Base-by-base conservation (phyloP, 1,140 invertebrate species). In the Brachionus koreanus region DNA sequence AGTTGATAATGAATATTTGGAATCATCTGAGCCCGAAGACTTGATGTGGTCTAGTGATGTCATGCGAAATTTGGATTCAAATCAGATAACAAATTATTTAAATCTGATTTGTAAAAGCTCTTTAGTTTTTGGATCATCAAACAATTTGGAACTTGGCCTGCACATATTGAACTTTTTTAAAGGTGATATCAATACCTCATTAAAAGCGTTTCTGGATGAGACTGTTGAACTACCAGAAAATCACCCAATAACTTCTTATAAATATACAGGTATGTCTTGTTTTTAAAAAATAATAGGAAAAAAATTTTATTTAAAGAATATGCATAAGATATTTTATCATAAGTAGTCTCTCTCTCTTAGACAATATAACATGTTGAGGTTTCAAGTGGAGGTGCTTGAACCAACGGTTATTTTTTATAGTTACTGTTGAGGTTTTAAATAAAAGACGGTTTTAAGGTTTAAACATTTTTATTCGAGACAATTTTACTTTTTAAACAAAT, bases 261-360 rank as follows among this genome's bases (percentile, higher is more conserved):
- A 83, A 43, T 84, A 84, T 52, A 61, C 81, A 46, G 82, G 83
- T 84, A 65, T 75, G 42, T 82, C 33, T 82, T 83, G 69, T 33
- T 84, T 29, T 49, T 49, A n/a, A 13, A 49, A 13, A n/a, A 49
- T 46, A 3, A 4, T 4, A 9, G 6, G 2, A 61, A 61, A 61
- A 61, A 61, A 61, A 25, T 3, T 63, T 63, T 29, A 25, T 5
- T 63, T 29, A 23, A 25, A 23, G 57, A 63, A 29, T 10, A 23
- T 12, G 12, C 16, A 9, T 16, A 63, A 33, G 5, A 10, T 23
- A 61, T 9, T 19, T 4, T 3, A 19, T n/a, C 43, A 46, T 2
- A 46, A 46, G 83, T 79, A 74, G 42, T 65, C 46, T 83, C 74
- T 25, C n/a, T n/a, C n/a, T n/a, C n/a, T n/a, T n/a, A n/a, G n/a